Base-by-base conservation (phyloP, 2,113 vertebrate genomes). In the Lophura nycthemera region DNA sequence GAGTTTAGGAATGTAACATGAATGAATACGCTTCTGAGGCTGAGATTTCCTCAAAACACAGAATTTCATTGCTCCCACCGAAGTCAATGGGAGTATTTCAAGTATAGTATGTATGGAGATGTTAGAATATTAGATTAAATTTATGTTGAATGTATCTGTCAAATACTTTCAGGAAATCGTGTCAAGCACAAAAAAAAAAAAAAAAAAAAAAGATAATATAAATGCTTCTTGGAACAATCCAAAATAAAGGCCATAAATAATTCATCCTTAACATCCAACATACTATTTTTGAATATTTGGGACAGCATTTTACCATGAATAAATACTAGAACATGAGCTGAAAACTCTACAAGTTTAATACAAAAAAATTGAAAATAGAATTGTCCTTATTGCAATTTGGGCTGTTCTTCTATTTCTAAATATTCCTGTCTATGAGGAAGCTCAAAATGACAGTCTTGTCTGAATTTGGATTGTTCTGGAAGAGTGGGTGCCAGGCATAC, bases 231-330 rank as follows among this genome's bases (percentile, higher is more conserved):
- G 63, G 40, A 85, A 78, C 4, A 80, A 20, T 88, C 32, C 29
- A 76, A 66, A 95, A 48, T n/a, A 70, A 92, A 88, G 59, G 9
- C 30, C 64, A 67, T 76, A 93, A 89, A 77, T 79, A 70, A 76
- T 87, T 79, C 3, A 84, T 70, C 14, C 19, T 71, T 73, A 59
- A 22, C 25, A 87, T 66, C 63, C 48, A 45, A 87, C 45, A n/a
- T 45, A 64, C 16, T 72, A 25, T 25, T 88, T 94, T 78, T 75
- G 65, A 82, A 40, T 88, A 81, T 40, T 54, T 84, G 22, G 69
- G 59, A 34, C 21, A 83, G 45, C 47, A 54, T 63, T 76, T 85
- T 22, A 21, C 25, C 42, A 43, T 73, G 83, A 91, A 36, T 38
- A 3, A 84, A 18, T 45, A 69, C 14, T 13, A 61, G 50, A 29